Percentiles rank a stretch among this genome's conserved stretches.
These are phyloP conservation scores for Salvelinus namaycush DNA, from an alignment of 2,113 vertebrate genomes.

Conservation along the genomic window DNA sequence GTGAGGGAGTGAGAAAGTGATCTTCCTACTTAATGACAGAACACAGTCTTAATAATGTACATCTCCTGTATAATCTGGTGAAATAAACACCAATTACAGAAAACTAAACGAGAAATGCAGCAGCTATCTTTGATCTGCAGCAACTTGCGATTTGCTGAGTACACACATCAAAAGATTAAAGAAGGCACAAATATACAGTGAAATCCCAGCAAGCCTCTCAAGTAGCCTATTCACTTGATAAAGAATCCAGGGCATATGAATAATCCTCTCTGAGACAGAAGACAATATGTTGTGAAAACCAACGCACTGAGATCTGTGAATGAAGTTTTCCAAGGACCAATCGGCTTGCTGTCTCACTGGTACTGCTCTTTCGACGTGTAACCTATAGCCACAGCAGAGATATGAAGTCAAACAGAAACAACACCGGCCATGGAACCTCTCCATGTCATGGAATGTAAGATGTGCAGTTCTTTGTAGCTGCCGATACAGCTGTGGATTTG, in stretches of 20 bases:
- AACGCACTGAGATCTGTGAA: neutral
- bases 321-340: neutral
- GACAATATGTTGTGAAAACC: conserved; percentile 49
- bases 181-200: conserved; percentile 47
- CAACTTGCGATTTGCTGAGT: conserved; percentile 36
- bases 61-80: conserved; percentile 66
- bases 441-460: too few relatives aligned
- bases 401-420: neutral
- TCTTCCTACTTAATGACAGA: conserved; percentile 42
- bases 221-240: conserved; percentile 55
- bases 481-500: too few relatives aligned
- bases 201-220: conserved; percentile 54
- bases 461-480: too few relatives aligned
- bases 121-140: conserved; percentile 62
- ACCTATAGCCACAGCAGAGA: conserved; percentile 19
- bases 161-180: conserved; percentile 59
- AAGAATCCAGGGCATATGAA: conserved; percentile 54
- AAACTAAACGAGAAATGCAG: conserved; percentile 55
- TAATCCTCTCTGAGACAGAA: conserved; percentile 65
- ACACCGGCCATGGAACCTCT: neutral
- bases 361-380: conserved; percentile 20
- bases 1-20: neutral
- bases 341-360: neutral
- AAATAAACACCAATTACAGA: conserved; percentile 71
- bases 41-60: conserved; percentile 61